These are phyloP conservation scores for Pachyseris speciosa DNA, from an alignment of 64 coral and sea anemone genomes.

Conservation along the genomic window DNA sequence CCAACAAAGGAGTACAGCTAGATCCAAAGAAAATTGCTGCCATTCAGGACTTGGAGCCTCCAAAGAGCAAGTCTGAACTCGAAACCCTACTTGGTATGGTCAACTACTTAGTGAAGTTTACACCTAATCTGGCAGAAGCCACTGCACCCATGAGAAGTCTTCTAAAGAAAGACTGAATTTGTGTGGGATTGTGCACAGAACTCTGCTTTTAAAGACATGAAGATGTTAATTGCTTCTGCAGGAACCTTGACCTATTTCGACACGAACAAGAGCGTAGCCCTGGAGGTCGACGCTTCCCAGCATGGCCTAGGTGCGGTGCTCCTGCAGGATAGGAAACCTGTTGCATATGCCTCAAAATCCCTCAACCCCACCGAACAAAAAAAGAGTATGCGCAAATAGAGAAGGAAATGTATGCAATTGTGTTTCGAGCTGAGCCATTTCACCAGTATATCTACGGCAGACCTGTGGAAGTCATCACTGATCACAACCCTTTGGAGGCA, in stretches of 20 bases:
- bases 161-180: too few species aligned
- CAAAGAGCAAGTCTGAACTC: too few species aligned
- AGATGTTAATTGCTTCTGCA: too few species aligned
- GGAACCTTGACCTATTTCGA: too few species aligned
- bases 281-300: background rate
- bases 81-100: too few species aligned
- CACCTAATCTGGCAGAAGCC: too few species aligned
- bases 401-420: background rate
- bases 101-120: too few species aligned
- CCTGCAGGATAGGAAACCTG: background rate
- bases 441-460: background rate
- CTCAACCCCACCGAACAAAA: background rate
- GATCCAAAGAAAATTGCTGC: background rate
- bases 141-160: too few species aligned
- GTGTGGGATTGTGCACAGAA: too few species aligned
- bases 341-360: background rate
- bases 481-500: background rate
- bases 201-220: too few species aligned
- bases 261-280: too few species aligned
- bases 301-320: background rate
- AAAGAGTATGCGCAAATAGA: background rate
- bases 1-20: background rate
- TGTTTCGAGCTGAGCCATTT: background rate
- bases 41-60: background rate
- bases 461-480: background rate